phyloP scores from a whole-genome alignment of 2,888 invertebrate genomes.

The Bellardia pandia region DNA sequence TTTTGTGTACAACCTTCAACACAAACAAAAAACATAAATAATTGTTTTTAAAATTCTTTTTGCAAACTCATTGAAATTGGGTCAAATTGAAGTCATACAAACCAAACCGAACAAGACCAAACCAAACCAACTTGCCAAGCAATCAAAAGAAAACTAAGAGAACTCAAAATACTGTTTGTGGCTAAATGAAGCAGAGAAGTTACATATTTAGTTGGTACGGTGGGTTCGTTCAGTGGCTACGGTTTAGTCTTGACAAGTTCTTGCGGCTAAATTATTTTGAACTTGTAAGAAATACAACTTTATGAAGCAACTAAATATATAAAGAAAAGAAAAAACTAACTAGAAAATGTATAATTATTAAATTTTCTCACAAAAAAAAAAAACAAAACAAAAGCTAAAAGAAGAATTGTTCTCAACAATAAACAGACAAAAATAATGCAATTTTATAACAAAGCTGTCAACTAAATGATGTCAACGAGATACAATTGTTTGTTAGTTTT shows the following conservation, averaged over 20 bases:
- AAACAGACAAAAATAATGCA: constrained; percentile 5
- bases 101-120: background rate
- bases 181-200: constrained; percentile 39
- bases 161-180: constrained; percentile 35
- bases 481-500: constrained; percentile 18
- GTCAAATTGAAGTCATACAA: constrained; percentile 51
- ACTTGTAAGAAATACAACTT: constrained; percentile 50
- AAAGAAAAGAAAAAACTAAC: background rate
- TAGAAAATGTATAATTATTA: constrained; percentile 29
- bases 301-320: background rate
- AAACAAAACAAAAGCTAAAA: background rate
- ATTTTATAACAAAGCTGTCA: constrained; percentile 32
- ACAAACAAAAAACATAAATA: background rate
- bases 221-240: background rate
- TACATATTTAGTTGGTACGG: background rate
- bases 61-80: constrained; percentile 51
- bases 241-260: constrained; percentile 16
- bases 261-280: constrained; percentile 29
- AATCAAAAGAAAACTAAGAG: constrained; percentile 8
- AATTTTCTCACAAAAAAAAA: constrained; percentile 34
- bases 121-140: constrained; percentile 11
- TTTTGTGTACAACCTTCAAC: constrained; percentile 20
- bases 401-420: constrained; percentile 37
- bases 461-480: constrained; percentile 39
- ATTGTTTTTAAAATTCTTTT: constrained; percentile 40